Conservation (phyloP, 2,113 vertebrate genomes). For the Rhinichthys klamathensis region DNA sequence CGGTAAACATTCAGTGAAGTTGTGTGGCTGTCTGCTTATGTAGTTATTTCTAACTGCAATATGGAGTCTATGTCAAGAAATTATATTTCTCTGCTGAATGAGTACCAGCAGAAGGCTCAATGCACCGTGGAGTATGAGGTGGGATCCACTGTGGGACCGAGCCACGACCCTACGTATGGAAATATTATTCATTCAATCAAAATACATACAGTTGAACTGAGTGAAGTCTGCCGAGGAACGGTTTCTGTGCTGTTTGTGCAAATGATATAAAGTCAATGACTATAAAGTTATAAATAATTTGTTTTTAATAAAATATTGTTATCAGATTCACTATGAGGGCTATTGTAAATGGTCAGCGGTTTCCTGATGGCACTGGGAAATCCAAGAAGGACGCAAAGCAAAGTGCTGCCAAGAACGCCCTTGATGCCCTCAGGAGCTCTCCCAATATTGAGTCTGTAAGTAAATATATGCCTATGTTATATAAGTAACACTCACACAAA, state of each 20-base stretch:
- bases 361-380: constrained; percentile 66
- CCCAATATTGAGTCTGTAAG: constrained; percentile 53
- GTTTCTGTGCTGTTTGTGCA: background rate
- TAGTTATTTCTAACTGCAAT: too few species aligned
- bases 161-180: constrained; percentile 71
- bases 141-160: constrained; percentile 60
- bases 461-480: background rate
- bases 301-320: too few species aligned
- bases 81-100: constrained; percentile 63
- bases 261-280: background rate
- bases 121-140: constrained; percentile 54
- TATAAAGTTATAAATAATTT: too few species aligned
- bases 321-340: constrained; percentile 68
- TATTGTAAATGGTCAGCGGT: constrained; percentile 57
- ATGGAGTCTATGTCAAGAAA: constrained; percentile 60
- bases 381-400: constrained; percentile 75
- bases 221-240: background rate
- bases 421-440: constrained; percentile 18
- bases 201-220: rapidly evolving
- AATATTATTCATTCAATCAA: background rate
- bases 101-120: constrained; percentile 37
- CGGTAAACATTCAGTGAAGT: background rate
- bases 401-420: constrained; percentile 70
- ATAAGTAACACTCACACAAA: too few species aligned
- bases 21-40: background rate